Evolutionary conservation across 1,140 invertebrate species (phyloP).

Genomic region (Delia radicum): DNA sequence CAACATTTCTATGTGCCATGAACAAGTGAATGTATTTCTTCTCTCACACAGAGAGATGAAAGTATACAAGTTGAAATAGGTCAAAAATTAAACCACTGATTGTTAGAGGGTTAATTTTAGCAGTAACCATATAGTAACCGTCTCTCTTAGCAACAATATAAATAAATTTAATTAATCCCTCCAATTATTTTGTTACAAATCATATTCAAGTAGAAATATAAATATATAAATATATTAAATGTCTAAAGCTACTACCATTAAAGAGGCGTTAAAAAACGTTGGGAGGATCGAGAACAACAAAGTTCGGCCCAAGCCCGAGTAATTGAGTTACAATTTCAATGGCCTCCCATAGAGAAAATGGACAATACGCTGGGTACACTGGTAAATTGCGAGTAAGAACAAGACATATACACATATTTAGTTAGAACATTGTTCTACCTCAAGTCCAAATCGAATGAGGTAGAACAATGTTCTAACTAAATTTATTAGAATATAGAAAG

Average conservation of each 20-base stretch:
- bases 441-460: not conserved
- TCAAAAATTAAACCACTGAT: no score
- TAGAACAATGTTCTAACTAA: not conserved
- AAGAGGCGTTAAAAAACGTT: constrained; percentile 78
- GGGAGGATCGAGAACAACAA: constrained; percentile 77
- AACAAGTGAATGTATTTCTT: no score
- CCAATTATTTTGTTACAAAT: no score
- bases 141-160: not conserved
- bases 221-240: no score
- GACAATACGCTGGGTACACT: constrained; percentile 65
- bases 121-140: not conserved
- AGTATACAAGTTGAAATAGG: no score
- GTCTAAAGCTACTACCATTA: constrained; percentile 74
- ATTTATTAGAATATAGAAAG: not conserved
- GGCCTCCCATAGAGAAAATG: constrained; percentile 72
- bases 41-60: no score
- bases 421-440: not conserved
- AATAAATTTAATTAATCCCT: no score
- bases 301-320: constrained; percentile 60
- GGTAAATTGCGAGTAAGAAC: constrained; percentile 66
- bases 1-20: no score
- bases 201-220: not conserved
- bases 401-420: no score
- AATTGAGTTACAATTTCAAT: constrained; percentile 66
- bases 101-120: no score